Percentiles rank a stretch among this genome's conserved stretches.
phyloP scores from a whole-genome alignment of 2,113 vertebrate species.

The mouse (Mus musculus) region DNA sequence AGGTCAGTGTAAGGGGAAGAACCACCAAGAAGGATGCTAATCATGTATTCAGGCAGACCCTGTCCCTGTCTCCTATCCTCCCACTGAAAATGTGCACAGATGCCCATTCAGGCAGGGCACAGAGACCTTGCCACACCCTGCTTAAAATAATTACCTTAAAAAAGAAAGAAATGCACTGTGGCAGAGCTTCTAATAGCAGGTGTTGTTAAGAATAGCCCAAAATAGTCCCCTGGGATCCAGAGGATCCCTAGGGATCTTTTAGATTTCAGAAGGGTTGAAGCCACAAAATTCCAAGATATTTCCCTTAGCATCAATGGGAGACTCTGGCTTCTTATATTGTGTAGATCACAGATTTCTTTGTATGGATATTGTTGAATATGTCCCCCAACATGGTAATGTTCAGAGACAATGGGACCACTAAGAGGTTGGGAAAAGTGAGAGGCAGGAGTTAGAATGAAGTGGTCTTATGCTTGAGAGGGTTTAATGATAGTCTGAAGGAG shows the following conservation, averaged over 20 bases:
- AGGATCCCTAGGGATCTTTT: background rate
- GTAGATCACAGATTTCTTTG: background rate
- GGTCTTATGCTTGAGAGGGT: background rate
- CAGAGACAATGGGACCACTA: background rate
- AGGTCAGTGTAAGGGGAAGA: background rate
- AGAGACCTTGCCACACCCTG: background rate
- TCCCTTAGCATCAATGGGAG: background rate
- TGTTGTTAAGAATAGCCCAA: background rate
- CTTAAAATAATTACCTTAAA: background rate
- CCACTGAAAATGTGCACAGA: background rate
- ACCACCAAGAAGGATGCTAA: background rate
- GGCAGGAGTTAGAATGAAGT: background rate
- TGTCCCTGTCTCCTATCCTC: fast-evolving
- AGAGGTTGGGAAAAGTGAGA: background rate
- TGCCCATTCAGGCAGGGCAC: fast-evolving
- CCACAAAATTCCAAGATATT: background rate
- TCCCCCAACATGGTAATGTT: no score
- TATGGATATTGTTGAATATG: background rate
- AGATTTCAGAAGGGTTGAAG: background rate
- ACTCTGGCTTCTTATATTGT: background rate
- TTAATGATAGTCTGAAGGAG: background rate
- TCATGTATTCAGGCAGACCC: fast-evolving
- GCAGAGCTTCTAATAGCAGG: background rate
- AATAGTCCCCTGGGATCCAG: background rate
- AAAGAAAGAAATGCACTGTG: background rate